phyloP scores from a whole-genome alignment of 2,113 vertebrate species.

The Sinocyclocheilus anophthalmus region DNA sequence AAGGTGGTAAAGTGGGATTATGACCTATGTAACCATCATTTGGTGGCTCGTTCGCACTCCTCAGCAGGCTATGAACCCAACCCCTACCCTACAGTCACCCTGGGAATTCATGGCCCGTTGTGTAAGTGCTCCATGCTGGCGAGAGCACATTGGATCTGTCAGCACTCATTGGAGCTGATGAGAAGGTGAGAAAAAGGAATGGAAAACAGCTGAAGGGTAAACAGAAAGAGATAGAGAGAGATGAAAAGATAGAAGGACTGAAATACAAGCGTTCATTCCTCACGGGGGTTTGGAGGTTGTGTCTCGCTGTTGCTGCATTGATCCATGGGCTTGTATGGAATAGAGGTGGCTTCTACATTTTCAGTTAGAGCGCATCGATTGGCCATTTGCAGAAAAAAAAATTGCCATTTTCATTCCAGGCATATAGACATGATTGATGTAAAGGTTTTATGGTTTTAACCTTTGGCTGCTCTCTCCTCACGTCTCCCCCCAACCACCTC shows the following conservation, averaged over 20 bases:
- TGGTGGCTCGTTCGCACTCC: neutral
- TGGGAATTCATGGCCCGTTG: conserved; percentile 16
- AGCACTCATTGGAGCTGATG: conserved; percentile 12
- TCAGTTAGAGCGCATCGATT: conserved; percentile 26
- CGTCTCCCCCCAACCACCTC: neutral
- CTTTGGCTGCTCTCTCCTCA: neutral
- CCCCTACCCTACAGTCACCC: conserved; percentile 1
- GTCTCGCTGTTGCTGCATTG: conserved; percentile 13
- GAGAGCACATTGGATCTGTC: conserved; percentile 27
- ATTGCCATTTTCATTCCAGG: conserved; percentile 30
- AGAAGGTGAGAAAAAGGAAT: conserved; percentile 18
- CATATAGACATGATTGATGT: conserved; percentile 42
- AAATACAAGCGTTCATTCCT: neutral
- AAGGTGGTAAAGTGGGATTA: conserved; percentile 21
- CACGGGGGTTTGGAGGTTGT: conserved; percentile 14
- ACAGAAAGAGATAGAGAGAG: conserved; percentile 22
- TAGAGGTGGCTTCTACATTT: conserved; percentile 22
- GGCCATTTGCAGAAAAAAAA: conserved; percentile 30
- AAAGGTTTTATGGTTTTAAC: conserved; percentile 24
- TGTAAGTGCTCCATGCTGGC: conserved; percentile 9
- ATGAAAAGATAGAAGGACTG: conserved; percentile 24
- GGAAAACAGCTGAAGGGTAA: conserved; percentile 28
- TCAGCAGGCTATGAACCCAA: conserved; percentile 15
- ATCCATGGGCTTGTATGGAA: conserved; percentile 17
- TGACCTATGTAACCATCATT: conserved; percentile 5